A percentile compares a stretch with the other conserved stretches of the same genome.
These are phyloP conservation scores for Leptinotarsa haldemani DNA, from an alignment of 2,888 invertebrate species.

Conservation along the genomic window DNA sequence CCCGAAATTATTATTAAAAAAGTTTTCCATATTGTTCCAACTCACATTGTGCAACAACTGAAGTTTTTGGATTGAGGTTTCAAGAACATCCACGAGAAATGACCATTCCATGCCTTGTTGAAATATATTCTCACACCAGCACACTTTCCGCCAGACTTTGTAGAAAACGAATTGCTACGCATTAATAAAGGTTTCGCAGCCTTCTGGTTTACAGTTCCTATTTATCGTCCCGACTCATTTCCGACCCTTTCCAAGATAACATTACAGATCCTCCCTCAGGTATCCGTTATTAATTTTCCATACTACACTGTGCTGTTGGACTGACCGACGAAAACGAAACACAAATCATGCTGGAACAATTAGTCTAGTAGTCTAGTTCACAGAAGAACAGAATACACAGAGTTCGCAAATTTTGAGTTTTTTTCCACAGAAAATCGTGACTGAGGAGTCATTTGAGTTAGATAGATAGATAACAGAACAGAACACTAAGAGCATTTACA, in stretches of 20 bases:
- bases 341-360: conserved; percentile 14
- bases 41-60: no score
- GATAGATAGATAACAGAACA: no score
- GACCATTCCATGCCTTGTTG: neutral
- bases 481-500: no score
- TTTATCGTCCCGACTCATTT: neutral
- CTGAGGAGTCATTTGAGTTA: no score
- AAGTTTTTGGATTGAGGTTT: neutral
- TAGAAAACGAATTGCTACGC: neutral
- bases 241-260: conserved; percentile 10
- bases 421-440: no score
- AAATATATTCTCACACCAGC: neutral
- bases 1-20: no score
- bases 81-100: neutral
- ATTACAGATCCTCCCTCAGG: neutral
- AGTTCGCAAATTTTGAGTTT: no score
- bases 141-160: neutral
- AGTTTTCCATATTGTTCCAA: no score
- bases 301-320: neutral
- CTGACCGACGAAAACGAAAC: conserved; percentile 3
- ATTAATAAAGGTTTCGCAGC: neutral
- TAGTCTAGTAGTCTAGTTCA: neutral
- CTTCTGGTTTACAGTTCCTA: neutral
- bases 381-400: no score
- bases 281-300: conserved; percentile 9